phyloP scores from a whole-genome alignment of 2,113 vertebrate species.

The human region GRCh38 chr2:14516001-14516500 shows the following conservation, averaged over 20 bases:
- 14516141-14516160: neutral
- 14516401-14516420: no score
- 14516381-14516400: neutral
- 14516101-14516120: neutral
- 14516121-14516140: neutral
- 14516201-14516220: neutral
- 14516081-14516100: neutral
- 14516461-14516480: no score
- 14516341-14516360: rapidly evolving
- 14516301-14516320: neutral
- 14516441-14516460: no score
- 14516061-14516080: neutral
- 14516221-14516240: neutral
- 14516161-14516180: rapidly evolving
- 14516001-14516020: neutral
- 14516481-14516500: no score
- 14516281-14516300: neutral
- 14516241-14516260: neutral
- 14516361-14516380: rapidly evolving
- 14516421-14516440: no score
- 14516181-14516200: neutral
- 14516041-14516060: neutral
- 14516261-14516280: neutral
- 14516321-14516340: neutral
- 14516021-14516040: neutral